Conservation (phyloP, 2,113 vertebrate genomes). For the Piliocolobus tephrosceles region DNA sequence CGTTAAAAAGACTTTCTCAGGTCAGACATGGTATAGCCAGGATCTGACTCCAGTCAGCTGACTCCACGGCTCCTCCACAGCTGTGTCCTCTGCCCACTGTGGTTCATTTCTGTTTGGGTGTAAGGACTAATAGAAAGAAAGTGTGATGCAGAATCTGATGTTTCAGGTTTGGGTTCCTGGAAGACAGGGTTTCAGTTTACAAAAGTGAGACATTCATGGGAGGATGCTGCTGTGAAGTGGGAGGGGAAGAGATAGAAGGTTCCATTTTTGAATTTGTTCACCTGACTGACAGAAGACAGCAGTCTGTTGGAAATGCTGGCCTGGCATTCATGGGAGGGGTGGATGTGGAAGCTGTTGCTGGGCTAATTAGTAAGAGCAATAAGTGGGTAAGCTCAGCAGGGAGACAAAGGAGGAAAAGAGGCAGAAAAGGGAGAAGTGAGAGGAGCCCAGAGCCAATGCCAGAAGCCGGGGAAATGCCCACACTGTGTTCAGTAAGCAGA, state of each 20-base stretch:
- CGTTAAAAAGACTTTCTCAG: not conserved
- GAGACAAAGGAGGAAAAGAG: not conserved
- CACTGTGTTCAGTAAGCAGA: not conserved
- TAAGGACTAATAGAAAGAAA: not conserved
- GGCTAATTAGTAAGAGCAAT: not conserved
- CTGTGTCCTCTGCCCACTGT: not conserved
- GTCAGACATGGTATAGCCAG: not conserved
- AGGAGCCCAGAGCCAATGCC: not conserved
- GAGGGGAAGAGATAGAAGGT: not conserved
- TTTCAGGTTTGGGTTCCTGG: not conserved
- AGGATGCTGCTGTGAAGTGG: not conserved
- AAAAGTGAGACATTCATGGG: not conserved
- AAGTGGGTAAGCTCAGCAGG: not conserved
- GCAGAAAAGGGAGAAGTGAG: not conserved
- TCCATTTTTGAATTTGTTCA: not conserved
- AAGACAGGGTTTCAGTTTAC: not conserved
- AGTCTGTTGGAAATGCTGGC: not conserved
- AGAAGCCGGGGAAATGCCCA: not conserved
- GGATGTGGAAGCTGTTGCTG: not conserved
- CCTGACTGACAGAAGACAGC: not conserved
- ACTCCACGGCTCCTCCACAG: accelerated
- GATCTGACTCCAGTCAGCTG: too few relatives aligned
- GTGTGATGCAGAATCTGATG: not conserved
- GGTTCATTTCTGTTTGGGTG: not conserved
- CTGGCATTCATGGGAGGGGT: not conserved